phyloP scores from a whole-genome alignment of 23 tunicate species.

The Trididemnum clinides region DNA sequence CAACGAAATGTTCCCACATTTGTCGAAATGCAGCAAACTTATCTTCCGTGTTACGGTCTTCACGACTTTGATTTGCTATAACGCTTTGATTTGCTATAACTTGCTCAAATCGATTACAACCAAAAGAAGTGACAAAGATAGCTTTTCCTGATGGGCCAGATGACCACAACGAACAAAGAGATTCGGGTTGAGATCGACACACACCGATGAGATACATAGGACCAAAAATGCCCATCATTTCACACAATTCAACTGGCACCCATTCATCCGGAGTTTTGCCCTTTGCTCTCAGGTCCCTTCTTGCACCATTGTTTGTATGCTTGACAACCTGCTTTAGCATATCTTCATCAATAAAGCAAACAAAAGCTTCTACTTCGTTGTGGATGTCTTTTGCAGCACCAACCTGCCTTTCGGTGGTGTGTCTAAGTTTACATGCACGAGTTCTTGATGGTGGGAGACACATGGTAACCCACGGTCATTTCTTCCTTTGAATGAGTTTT shows the following conservation, averaged over 20 bases:
- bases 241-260: conserved; percentile 34
- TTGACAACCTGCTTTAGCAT: conserved; percentile 32
- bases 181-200: conserved; percentile 38
- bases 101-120: conserved; percentile 28
- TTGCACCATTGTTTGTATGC: conserved; percentile 18
- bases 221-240: conserved; percentile 21
- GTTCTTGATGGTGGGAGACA: conserved; percentile 43
- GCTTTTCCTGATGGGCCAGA: conserved; percentile 27
- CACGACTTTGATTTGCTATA: conserved; percentile 27
- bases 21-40: conserved; percentile 27
- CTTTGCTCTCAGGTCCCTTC: conserved; percentile 23
- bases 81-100: conserved; percentile 20
- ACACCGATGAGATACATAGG: conserved; percentile 35
- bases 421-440: conserved; percentile 25
- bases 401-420: conserved; percentile 25
- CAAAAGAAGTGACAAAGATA: conserved; percentile 30
- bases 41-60: conserved; percentile 26
- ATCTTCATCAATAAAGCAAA: conserved; percentile 24
- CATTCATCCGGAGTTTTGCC: conserved; percentile 35
- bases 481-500: conserved; percentile 23
- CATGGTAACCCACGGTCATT: conserved; percentile 28
- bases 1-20: conserved; percentile 33
- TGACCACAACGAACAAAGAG: conserved; percentile 46
- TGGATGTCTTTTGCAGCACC: conserved; percentile 25
- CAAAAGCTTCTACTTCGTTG: conserved; percentile 34